Base-by-base conservation (phyloP, 2,888 invertebrate species). In the Tribolium freemani region DNA sequence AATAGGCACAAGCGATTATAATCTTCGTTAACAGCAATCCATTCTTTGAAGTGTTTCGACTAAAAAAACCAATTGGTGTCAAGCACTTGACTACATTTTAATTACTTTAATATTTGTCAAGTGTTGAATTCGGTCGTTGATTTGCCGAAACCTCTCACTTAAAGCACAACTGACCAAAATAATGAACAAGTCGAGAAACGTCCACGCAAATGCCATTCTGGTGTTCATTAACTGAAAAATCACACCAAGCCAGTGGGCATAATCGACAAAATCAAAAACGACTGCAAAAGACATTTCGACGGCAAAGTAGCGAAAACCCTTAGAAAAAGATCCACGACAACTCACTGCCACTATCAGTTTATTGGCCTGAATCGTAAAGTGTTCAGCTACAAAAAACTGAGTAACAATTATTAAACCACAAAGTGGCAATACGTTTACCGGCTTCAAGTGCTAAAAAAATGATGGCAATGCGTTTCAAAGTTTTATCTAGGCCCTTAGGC, bases 191-290 rank as follows among this genome's bases (percentile, higher is more conserved):
- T 73, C 73, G 1, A 73, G 45, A 31, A 73, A 73, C 3, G 69
- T 69, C 73, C 69, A 73, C 10, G 73, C 58, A 31, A 73, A 69
- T n/a, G 73, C 66, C 73, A 73, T 73, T 54, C 73, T 44, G 1
- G 69, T 69, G 51, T 69, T 44, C 5, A 69, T 26, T 0, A 56
- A 16, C 51, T 72, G 69, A 20, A 72, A 9, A 57, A 64, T 1
- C 9, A 72, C 13, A 1, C 69, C 72, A 8, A 57, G 16, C 58
- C 56, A 69, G n/a, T 48, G 21, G 6, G 58, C 4, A 30, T 63
- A 69, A 13, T 63, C 26, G n/a, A 69, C 44, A 3, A 66, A 11
- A 13, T 56, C 26, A 16, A 73, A 73, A 46, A 69, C 26, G 1
- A 31, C n/a, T 3, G 69, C 58, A 11, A 69, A 73, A 6, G 73